These are phyloP conservation scores for Todiramphus saurophagus DNA, from an alignment of 2,113 vertebrate species.

Conservation along the genomic window DNA sequence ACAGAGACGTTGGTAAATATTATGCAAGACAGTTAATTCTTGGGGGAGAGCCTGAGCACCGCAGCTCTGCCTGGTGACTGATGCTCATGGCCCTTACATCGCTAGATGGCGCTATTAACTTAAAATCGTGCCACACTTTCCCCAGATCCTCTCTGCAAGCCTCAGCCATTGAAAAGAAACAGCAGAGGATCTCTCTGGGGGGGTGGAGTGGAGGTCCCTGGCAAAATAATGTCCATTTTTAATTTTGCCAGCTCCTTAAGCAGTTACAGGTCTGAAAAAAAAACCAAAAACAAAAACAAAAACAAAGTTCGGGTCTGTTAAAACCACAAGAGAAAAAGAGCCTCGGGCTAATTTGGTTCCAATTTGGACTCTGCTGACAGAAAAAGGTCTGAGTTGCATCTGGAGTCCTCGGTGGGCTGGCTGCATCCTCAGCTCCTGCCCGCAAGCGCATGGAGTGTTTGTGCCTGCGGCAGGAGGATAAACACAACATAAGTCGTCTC, in stretches of 20 bases:
- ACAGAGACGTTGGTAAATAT: not conserved
- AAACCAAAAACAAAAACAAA: too few relatives aligned
- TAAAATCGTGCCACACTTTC: not conserved
- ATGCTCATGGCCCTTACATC: not conserved
- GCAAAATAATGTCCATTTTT: not conserved
- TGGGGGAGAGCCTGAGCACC: not conserved
- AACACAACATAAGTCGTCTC: not conserved
- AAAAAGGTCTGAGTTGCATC: not conserved
- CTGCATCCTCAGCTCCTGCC: not conserved
- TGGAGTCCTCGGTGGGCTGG: not conserved
- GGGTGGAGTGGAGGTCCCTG: not conserved
- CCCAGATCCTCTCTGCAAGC: not conserved
- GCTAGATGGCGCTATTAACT: constrained; percentile 59
- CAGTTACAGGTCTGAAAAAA: not conserved
- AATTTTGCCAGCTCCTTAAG: not conserved
- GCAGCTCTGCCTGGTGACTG: not conserved
- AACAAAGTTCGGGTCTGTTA: not conserved
- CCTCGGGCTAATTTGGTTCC: not conserved
- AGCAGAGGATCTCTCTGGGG: not conserved
- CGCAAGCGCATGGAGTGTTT: accelerated
- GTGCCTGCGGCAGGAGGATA: not conserved
- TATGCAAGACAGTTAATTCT: not conserved
- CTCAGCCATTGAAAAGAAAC: not conserved
- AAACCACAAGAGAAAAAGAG: not conserved
- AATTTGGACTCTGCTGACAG: not conserved